phyloP scores from a whole-genome alignment of 2,888 invertebrate species.

The Apoda limacodes region DNA sequence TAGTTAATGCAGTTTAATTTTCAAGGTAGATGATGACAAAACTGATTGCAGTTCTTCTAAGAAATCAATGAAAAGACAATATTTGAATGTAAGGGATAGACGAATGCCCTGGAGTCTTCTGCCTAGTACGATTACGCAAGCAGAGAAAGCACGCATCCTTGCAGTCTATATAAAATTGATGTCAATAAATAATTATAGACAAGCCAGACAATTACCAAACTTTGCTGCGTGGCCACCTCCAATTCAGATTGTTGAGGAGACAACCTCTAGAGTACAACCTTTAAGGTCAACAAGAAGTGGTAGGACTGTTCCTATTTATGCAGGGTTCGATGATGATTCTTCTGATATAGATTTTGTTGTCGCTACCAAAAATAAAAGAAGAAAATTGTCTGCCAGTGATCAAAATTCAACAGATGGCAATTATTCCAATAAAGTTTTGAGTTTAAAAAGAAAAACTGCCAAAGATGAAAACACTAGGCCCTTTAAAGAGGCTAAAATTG shows the following conservation, averaged over 20 bases:
- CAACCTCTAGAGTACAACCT: slow-evolving; percentile 43
- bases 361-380: slow-evolving; percentile 50
- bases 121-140: slow-evolving; percentile 39
- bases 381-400: slow-evolving; percentile 39
- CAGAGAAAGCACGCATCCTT: slow-evolving; percentile 51
- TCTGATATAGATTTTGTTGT: slow-evolving; percentile 52
- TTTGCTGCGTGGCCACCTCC: slow-evolving; percentile 55
- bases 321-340: slow-evolving; percentile 57
- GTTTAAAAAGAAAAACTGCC: slow-evolving; percentile 47
- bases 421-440: slow-evolving; percentile 42
- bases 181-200: slow-evolving; percentile 51
- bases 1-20: slow-evolving; percentile 3
- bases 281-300: slow-evolving; percentile 55
- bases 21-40: slow-evolving; percentile 28
- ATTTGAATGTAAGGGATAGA: slow-evolving; percentile 50
- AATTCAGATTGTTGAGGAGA: slow-evolving; percentile 52
- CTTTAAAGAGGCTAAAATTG: slow-evolving; percentile 37
- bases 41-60: slow-evolving; percentile 23
- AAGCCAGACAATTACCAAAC: slow-evolving; percentile 44
- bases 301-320: slow-evolving; percentile 50
- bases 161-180: slow-evolving; percentile 57
- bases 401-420: slow-evolving; percentile 31
- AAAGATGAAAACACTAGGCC: slow-evolving; percentile 46
- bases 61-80: slow-evolving; percentile 42
- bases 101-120: slow-evolving; percentile 60